Percentiles rank a stretch among this genome's conserved stretches.
These are phyloP conservation scores for Microchirus variegatus DNA, from an alignment of 2,797 vertebrate genomes.

Conservation along the genomic window DNA sequence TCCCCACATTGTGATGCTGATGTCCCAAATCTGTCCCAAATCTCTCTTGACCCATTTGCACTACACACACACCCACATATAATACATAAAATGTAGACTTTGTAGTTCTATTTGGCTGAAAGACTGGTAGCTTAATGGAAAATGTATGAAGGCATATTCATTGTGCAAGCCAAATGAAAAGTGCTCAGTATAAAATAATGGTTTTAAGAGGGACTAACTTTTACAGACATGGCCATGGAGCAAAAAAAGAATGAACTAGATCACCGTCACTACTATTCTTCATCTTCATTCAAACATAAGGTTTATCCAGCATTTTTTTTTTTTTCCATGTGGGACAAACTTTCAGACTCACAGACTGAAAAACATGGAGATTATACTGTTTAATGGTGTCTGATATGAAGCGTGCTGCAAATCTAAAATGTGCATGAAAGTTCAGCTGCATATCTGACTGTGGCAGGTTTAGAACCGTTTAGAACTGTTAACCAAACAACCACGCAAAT, in stretches of 20 bases:
- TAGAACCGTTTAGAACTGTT: background rate
- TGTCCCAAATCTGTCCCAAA: constrained; percentile 52
- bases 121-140: constrained; percentile 8
- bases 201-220: background rate
- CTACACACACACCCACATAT: constrained; percentile 9
- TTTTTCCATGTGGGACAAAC: no score
- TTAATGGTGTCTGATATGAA: no score
- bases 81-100: background rate
- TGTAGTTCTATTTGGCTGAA: background rate
- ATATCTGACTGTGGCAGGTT: background rate
- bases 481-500: background rate
- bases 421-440: no score
- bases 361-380: no score
- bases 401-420: no score
- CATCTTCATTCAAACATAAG: no score
- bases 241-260: background rate
- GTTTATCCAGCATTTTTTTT: no score
- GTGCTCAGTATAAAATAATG: constrained; percentile 1
- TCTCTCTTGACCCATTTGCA: constrained; percentile 22
- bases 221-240: background rate
- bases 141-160: constrained; percentile 6
- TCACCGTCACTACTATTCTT: background rate
- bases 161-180: background rate
- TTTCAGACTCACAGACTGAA: no score
- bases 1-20: constrained; percentile 33